Evolutionary conservation across 2,888 invertebrate genomes (phyloP).

Genomic region (Lepetodrilus schrolli): DNA sequence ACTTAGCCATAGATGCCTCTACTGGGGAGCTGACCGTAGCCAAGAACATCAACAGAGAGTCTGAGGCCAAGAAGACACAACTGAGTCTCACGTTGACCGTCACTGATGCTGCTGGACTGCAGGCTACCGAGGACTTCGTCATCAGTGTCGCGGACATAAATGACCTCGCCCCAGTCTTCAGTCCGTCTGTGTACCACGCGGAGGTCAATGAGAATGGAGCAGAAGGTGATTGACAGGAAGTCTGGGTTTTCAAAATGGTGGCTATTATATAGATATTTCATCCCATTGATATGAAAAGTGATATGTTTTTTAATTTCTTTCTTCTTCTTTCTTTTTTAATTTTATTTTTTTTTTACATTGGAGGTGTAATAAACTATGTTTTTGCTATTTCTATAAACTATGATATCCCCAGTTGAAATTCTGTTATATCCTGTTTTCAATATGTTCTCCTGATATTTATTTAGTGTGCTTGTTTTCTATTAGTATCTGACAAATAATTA

Average conservation of each 20-base stretch:
- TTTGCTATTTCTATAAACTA: too few species aligned
- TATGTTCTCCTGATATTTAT: too few species aligned
- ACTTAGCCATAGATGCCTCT: background rate
- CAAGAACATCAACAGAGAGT: constrained; percentile 6
- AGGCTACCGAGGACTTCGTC: background rate
- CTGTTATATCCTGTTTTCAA: too few species aligned
- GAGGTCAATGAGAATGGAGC: background rate
- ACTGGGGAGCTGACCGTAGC: constrained; percentile 4
- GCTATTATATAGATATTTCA: too few species aligned
- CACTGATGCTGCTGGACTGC: background rate
- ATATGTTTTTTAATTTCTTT: too few species aligned
- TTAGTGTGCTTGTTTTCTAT: too few species aligned
- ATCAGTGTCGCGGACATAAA: background rate
- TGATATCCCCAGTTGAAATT: too few species aligned
- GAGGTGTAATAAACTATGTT: background rate
- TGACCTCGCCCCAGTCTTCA: constrained; percentile 7
- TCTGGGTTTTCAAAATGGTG: too few species aligned
- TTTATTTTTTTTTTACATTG: too few species aligned
- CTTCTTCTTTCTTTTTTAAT: too few species aligned
- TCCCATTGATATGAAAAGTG: too few species aligned
- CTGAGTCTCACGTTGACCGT: constrained; percentile 6
- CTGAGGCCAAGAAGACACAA: background rate
- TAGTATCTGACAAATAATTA: too few species aligned
- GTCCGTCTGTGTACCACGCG: background rate
- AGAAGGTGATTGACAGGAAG: background rate